Evolutionary conservation across 2,888 invertebrate genomes (phyloP).

Genomic region (Embidobia sp.): DNA sequence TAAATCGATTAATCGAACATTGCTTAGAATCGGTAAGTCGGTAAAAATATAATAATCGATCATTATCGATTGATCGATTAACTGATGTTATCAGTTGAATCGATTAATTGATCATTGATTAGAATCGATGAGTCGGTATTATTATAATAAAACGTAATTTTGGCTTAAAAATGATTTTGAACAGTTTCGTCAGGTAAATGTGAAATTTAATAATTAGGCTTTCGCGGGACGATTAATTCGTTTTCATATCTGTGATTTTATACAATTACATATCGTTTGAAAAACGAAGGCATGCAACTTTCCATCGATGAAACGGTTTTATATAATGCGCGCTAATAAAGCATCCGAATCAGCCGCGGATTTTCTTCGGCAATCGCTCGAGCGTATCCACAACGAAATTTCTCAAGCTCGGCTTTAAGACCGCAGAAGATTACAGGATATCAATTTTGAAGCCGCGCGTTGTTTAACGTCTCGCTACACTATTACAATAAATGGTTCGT

Average conservation of each 20-base stretch:
- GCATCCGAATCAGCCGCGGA: slow-evolving; percentile 18
- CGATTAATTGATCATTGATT: too few relatives aligned
- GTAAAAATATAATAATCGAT: too few relatives aligned
- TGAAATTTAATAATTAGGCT: slow-evolving; percentile 25
- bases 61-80: too few relatives aligned
- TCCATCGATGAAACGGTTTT: slow-evolving; percentile 40
- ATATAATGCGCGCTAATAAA: slow-evolving; percentile 28
- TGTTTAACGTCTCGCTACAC: slow-evolving; percentile 10
- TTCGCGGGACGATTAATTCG: slow-evolving; percentile 7
- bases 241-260: slow-evolving; percentile 15
- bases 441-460: slow-evolving; percentile 20
- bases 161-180: background rate
- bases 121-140: too few relatives aligned
- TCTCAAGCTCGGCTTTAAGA: slow-evolving; percentile 23
- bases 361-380: slow-evolving; percentile 22
- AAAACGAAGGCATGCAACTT: slow-evolving; percentile 44
- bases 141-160: too few relatives aligned
- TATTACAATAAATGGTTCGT: slow-evolving; percentile 33
- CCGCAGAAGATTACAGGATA: slow-evolving; percentile 41
- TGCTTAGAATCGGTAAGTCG: too few relatives aligned
- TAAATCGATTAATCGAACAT: too few relatives aligned
- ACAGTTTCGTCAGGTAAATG: slow-evolving; percentile 11
- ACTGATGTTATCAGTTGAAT: too few relatives aligned
- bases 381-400: slow-evolving; percentile 23
- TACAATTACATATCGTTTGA: slow-evolving; percentile 29